Base-by-base conservation (phyloP, 2,113 vertebrate species). In the Brachyistius frenatus region DNA sequence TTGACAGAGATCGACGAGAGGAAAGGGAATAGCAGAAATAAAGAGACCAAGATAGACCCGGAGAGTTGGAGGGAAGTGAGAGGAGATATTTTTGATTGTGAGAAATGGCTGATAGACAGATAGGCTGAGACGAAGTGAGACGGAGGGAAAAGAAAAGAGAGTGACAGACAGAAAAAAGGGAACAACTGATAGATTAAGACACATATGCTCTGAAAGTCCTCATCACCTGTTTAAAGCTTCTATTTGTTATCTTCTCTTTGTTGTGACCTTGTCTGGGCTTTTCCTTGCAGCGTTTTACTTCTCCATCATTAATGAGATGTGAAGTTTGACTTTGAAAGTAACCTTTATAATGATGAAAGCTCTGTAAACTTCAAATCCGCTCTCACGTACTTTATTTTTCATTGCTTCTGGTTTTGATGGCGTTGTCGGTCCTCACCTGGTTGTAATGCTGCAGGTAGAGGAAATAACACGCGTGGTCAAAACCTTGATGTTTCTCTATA, bases 301-400 rank as follows among this genome's bases (percentile, higher is more conserved):
- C 63, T 69, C 46, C 32, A 36, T 3, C 1, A 30, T 52, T 35
- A 58, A 68, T 49, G 35, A 70, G 9, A 46, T 23, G 32, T 70
- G 65, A 60, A 7, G 32, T 58, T 80, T 77, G 79, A 73, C 76
- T 77, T 83, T 80, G 53, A 76, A 71, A 76, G 54, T 49, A 66
- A 7, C 62, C 33, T 13, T 58, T 67, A 53, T 31, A 2, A 0
- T 58, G 44, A 74, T 50, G 52, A 67, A 73, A 80, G 44, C 50
- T 23, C 13, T 52, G 15, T 39, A 69, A 76, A 79, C 11, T 36
- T 14, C 7, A 15, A 7, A 62, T 5, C 7, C 16, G 7, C 3
- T 44, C 23, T 44, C 0, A 8, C 31, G 6, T 47, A 13, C 23
- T 64, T 62, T 53, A 16, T 50, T 8, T 47, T 60, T 74, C 10